Base-by-base conservation (phyloP, 2,113 vertebrate species). In the human (Homo sapiens) region DNA sequence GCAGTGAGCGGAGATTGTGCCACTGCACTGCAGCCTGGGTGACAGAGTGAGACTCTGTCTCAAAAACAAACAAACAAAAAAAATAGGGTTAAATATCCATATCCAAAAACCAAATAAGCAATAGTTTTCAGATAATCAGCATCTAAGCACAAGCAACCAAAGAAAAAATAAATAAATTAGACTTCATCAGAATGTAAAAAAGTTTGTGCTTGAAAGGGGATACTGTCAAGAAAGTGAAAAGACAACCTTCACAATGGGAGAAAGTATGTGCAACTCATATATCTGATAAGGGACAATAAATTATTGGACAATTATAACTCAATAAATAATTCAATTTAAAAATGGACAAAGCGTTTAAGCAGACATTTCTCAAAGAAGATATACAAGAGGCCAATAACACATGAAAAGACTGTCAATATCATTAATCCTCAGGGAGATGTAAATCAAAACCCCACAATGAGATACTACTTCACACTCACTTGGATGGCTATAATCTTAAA, bases 91-190 rank as follows among this genome's bases (percentile, higher is more conserved):
- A 14, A 64, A 64, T 64, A 14, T 32, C 5, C 30, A 64, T 32
- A 64, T 64, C 61, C 27, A 64, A 64, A 64, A 64, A 64, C 61
- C 12, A 64, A 64, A 64, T 32, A 6, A 64, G 12, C 61, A 64
- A 14, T 64, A 64, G 61, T 43, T 73, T 45, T 90, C 75, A 79
- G 40, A 72, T 82, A 48, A 48, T 78, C 57, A 52, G 61, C 16
- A 70, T 43, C 76, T 75, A 66, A 87, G 48, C 52, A 52, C 78
- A 93, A 89, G 23, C 57, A 95, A 73, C 30, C 52, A 72, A 89
- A 84, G 59, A 13, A 68, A 82, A 96, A 64, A 64, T 64, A 96
- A 64, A 64, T 64, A 93, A 79, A 80, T 79, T 89, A 89, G 84
- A 89, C 70, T 89, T 89, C 32, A 85, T 84, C 72, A 95, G 61